phyloP scores from a whole-genome alignment of 2,113 vertebrate genomes.

The Onychostoma macrolepis region DNA sequence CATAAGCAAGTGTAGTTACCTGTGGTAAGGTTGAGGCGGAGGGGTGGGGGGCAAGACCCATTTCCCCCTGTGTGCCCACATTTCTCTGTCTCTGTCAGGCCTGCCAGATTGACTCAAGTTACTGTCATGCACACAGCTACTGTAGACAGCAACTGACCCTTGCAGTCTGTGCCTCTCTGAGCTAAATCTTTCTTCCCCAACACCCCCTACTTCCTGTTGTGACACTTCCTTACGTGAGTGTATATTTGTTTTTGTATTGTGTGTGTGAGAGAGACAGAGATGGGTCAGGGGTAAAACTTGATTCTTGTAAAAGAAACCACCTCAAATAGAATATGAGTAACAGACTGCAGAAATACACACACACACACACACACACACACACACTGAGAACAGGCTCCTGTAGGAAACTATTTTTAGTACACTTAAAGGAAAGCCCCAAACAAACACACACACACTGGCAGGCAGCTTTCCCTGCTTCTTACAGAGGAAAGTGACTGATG shows the following conservation, averaged over 20 bases:
- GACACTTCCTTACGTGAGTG: conserved; percentile 53
- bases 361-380: not conserved
- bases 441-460: not conserved
- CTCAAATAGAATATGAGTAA: conserved; percentile 31
- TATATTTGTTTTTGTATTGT: not conserved
- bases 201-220: conserved; percentile 56
- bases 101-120: not conserved
- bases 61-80: conserved; percentile 59
- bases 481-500: not conserved
- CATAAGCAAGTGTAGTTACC: conserved; percentile 39
- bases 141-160: conserved; percentile 35
- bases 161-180: not conserved
- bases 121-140: not conserved
- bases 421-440: not conserved
- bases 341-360: not conserved
- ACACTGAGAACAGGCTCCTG: not conserved
- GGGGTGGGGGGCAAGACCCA: conserved; percentile 56
- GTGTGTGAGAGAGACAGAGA: conserved; percentile 6
- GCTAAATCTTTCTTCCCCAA: conserved; percentile 29
- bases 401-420: conserved; percentile 44
- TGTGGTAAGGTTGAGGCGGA: not conserved
- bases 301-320: not conserved
- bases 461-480: not conserved
- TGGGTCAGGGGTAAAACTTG: not conserved
- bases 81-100: conserved; percentile 24